Percentiles rank a stretch among this genome's conserved stretches.
phyloP scores from a whole-genome alignment of 2,888 invertebrate genomes.

The Melinaea marsaeus region DNA sequence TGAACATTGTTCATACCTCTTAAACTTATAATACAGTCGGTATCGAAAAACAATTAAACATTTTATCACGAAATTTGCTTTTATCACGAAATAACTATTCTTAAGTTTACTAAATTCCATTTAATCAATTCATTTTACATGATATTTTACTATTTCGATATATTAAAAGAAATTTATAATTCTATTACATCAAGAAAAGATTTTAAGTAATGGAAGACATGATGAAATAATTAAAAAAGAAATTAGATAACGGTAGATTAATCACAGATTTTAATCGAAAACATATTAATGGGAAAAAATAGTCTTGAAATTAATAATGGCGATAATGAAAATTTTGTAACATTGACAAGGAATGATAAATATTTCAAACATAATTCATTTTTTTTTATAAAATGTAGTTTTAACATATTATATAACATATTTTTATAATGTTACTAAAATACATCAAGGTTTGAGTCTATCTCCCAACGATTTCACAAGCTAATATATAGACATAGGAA shows the following conservation, averaged over 20 bases:
- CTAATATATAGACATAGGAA: slow-evolving; percentile 77
- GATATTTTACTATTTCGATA: slow-evolving; percentile 16
- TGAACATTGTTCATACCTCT: slow-evolving; percentile 76
- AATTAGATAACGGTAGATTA: neutral
- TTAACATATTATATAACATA: slow-evolving; percentile 37
- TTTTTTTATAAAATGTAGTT: slow-evolving; percentile 22
- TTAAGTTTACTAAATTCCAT: slow-evolving; percentile 73
- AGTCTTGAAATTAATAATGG: neutral
- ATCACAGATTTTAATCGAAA: neutral
- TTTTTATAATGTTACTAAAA: slow-evolving; percentile 39
- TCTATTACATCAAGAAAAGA: slow-evolving; percentile 10
- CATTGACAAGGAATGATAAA: too few relatives aligned
- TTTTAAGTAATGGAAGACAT: slow-evolving; percentile 17
- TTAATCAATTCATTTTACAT: slow-evolving; percentile 54
- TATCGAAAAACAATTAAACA: slow-evolving; percentile 72
- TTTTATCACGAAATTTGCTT: slow-evolving; percentile 73
- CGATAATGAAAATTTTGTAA: too few relatives aligned
- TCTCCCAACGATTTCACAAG: slow-evolving; percentile 65
- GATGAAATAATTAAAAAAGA: slow-evolving; percentile 1
- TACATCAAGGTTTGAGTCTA: slow-evolving; percentile 66
- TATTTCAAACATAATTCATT: too few relatives aligned
- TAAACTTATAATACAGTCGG: slow-evolving; percentile 73
- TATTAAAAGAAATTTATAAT: slow-evolving; percentile 18
- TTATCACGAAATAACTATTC: slow-evolving; percentile 76
- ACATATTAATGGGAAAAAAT: neutral